Base-by-base conservation (phyloP, 35 echinoderm and acorn worm species). In the Heliocidaris tuberculata region DNA sequence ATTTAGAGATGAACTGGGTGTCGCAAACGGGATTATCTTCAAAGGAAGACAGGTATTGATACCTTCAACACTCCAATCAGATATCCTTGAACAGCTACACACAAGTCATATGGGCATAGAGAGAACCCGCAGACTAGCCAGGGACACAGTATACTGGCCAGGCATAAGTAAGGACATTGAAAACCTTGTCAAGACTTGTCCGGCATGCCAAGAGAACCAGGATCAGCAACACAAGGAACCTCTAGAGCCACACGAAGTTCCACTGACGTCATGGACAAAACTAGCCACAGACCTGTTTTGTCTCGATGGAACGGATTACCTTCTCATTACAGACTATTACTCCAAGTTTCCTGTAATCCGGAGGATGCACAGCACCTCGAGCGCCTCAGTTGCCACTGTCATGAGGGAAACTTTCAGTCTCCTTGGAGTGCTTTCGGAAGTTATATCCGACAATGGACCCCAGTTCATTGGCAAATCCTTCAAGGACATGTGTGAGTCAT, bases 141-240 rank as follows among this genome's bases (percentile, higher is more conserved):
- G 60, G 86, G 93, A 96, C 10, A 86, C 94, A 2, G 97, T 98
- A 49, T 98, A 94, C 32, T 96, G 97, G 95, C 97, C 97, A 71
- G 89, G 85, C 7, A 97, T 96, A 21, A 96, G 95, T 49, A 90
- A 94, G 19, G 85, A 98, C n/a, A 96, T 96, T 31, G 95, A 95
- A 6, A 12, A 88, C 27, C n/a, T 96, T 32, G 95, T 96, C 4
- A 93, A 94, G 86, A 50, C 47, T 9, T 96, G 96, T 50, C 8
- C 32, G 6, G 31, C 49, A 24, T 97, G 96, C 90, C 95, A 97
- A 93, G 56, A 96, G n/a, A 17, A 85, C 30, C 94, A 93, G 91
- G 32, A 85, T 11, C 50, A 56, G 47, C 90, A 96, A 86, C 48
- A 95, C 50, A 95, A 78, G 16, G 95, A 96, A 31, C 92, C 92